Percentiles rank a stretch among this genome's conserved stretches.
Evolutionary conservation across 2,113 vertebrate species (phyloP).

Genomic region (Anhinga rufa): DNA sequence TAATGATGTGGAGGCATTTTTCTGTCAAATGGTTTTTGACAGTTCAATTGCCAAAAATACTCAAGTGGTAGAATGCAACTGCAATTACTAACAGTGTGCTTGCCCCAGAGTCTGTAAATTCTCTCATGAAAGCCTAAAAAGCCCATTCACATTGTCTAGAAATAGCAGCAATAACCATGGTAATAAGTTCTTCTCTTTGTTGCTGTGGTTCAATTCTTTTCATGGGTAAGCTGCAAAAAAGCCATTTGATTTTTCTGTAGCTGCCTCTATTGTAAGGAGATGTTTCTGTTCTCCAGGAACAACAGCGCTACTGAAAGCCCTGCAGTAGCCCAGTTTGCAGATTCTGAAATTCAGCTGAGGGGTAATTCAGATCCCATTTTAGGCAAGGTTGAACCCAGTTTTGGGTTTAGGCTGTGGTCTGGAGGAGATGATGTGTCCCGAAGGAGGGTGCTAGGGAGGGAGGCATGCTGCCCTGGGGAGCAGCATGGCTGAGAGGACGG

Average conservation of each 20-base stretch:
- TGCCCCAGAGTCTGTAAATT: slow-evolving; percentile 58
- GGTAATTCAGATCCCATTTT: not conserved
- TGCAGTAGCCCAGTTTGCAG: not conserved
- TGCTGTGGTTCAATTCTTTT: slow-evolving; percentile 57
- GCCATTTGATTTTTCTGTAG: slow-evolving; percentile 44
- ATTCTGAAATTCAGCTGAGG: not conserved
- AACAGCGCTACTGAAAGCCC: not conserved
- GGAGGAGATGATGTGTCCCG: not conserved
- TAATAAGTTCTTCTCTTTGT: slow-evolving; percentile 65
- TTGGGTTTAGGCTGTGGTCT: not conserved
- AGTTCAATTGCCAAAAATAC: slow-evolving; percentile 64
- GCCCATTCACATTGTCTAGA: slow-evolving; percentile 48
- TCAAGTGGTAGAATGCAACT: slow-evolving; percentile 58
- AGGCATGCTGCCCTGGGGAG: not conserved
- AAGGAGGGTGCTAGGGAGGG: not conserved
- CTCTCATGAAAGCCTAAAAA: slow-evolving; percentile 59
- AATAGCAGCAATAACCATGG: slow-evolving; percentile 69
- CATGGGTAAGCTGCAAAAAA: slow-evolving; percentile 41
- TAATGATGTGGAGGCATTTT: slow-evolving; percentile 56
- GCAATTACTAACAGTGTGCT: slow-evolving; percentile 59
- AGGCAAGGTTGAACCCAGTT: not conserved
- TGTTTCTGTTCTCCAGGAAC: slow-evolving; percentile 40
- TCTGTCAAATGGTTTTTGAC: slow-evolving; percentile 53
- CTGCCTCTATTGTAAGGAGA: slow-evolving; percentile 13
- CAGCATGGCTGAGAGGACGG: not conserved